A percentile compares a stretch with the other conserved stretches of the same genome.
phyloP scores from a whole-genome alignment of 1,140 invertebrate genomes.

The Ceratitis capitata region DNA sequence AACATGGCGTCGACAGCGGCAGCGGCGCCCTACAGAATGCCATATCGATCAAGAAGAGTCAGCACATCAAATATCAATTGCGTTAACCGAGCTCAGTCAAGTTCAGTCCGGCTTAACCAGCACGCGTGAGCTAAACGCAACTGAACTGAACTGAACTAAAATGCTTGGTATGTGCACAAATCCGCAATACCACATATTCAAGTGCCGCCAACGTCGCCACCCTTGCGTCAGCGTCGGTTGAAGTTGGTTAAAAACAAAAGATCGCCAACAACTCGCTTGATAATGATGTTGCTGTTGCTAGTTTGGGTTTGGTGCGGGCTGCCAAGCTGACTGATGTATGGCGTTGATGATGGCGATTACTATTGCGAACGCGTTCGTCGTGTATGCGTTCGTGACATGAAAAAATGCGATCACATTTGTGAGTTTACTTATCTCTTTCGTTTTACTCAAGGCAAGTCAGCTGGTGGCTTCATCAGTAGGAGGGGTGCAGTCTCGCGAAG shows the following conservation, averaged over 20 bases:
- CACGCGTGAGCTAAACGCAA: not conserved
- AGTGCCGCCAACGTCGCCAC: not conserved
- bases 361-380: not conserved
- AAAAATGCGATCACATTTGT: conserved; percentile 29
- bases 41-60: not conserved
- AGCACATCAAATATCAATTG: not conserved
- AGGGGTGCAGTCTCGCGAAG: not conserved
- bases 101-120: not conserved
- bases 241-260: conserved; percentile 5
- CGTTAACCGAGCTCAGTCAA: not conserved
- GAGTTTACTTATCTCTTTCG: not conserved
- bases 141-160: not conserved
- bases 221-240: not conserved
- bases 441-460: not conserved
- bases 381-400: conserved; percentile 23
- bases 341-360: not conserved
- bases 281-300: conserved; percentile 19
- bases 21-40: not conserved
- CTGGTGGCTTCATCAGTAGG: not conserved
- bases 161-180: conserved; percentile 20
- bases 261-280: not conserved
- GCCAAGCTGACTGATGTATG: not conserved
- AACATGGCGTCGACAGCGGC: not conserved
- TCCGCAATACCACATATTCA: not conserved
- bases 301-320: not conserved